These are phyloP conservation scores for Erpornis zantholeuca DNA, from an alignment of 2,113 vertebrate genomes.

Conservation along the genomic window DNA sequence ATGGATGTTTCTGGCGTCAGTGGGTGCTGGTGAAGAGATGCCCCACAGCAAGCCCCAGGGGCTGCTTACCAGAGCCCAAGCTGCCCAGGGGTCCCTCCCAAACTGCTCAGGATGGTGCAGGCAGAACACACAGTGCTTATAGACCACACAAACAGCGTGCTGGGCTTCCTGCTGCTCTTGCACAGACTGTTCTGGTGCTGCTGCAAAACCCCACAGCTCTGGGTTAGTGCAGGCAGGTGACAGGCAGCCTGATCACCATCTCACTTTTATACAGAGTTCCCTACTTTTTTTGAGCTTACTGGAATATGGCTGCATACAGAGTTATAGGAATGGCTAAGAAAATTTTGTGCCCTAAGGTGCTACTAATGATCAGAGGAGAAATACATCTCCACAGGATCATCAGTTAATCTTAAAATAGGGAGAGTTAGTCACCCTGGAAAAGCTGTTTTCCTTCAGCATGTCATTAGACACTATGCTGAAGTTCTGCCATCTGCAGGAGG, in stretches of 20 bases:
- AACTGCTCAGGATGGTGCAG: background rate
- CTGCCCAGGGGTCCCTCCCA: background rate
- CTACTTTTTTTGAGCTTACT: background rate
- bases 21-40: background rate
- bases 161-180: background rate
- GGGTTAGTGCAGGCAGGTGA: background rate
- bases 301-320: background rate
- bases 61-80: background rate
- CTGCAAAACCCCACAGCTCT: background rate
- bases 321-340: background rate
- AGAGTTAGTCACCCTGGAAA: background rate
- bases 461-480: background rate
- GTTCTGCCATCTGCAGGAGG: background rate
- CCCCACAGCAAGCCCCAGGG: background rate
- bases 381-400: background rate
- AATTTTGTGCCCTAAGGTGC: background rate
- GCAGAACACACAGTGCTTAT: accelerated
- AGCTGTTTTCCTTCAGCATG: background rate
- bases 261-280: background rate
- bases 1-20: background rate
- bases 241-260: background rate
- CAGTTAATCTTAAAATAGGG: background rate
- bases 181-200: background rate
- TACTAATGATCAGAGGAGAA: background rate
- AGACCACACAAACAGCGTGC: accelerated